Evolutionary conservation across 2,888 invertebrate genomes (phyloP).

Genomic region (Drosophila ezoana): DNA sequence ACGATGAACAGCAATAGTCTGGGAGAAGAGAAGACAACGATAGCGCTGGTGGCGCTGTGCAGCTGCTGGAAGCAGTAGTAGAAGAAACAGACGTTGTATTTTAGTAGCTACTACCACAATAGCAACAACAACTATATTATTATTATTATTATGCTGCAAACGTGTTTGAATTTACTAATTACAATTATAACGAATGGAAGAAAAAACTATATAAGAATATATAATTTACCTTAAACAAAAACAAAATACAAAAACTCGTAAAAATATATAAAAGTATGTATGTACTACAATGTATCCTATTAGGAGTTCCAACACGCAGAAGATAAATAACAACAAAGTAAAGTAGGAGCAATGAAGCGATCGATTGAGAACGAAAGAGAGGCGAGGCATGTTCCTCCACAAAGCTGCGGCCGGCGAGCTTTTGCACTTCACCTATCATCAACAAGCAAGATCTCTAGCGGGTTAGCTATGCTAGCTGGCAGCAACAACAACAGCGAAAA

Average conservation of each 20-base stretch:
- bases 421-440: slow-evolving; percentile 61
- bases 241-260: slow-evolving; percentile 37
- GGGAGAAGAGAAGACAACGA: slow-evolving; percentile 39
- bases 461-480: slow-evolving; percentile 55
- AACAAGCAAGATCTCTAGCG: slow-evolving; percentile 73
- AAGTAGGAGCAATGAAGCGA: slow-evolving; percentile 56
- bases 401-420: slow-evolving; percentile 74
- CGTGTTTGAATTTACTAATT: slow-evolving; percentile 80
- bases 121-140: slow-evolving; percentile 54
- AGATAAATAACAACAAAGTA: slow-evolving; percentile 50
- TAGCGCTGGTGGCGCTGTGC: slow-evolving; percentile 49
- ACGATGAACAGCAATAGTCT: slow-evolving; percentile 39
- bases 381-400: slow-evolving; percentile 49
- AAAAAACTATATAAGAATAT: slow-evolving; percentile 63
- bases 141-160: slow-evolving; percentile 74
- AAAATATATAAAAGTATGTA: slow-evolving; percentile 39
- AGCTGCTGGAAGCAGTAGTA: slow-evolving; percentile 37
- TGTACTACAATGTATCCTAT: slow-evolving; percentile 67
- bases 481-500: slow-evolving; percentile 35
- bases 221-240: slow-evolving; percentile 61
- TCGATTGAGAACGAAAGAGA: slow-evolving; percentile 24
- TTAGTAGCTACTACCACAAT: slow-evolving; percentile 59
- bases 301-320: slow-evolving; percentile 72
- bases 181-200: slow-evolving; percentile 74
- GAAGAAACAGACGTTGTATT: slow-evolving; percentile 50